phyloP scores from a whole-genome alignment of 2,113 vertebrate species.

The Rhinoptilus africanus region DNA sequence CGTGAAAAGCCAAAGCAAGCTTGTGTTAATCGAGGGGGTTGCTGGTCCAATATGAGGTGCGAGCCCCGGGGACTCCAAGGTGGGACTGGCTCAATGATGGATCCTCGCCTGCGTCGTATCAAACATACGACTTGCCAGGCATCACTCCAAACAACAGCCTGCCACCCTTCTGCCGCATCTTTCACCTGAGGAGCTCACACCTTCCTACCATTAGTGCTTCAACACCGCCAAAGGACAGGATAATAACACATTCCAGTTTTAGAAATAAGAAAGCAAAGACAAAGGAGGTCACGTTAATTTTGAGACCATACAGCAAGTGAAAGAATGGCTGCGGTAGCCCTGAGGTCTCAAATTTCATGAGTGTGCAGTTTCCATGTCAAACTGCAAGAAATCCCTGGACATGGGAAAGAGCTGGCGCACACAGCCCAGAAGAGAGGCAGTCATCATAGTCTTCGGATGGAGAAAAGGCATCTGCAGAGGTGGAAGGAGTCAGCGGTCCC shows the following conservation, averaged over 20 bases:
- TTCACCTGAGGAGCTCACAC: not conserved
- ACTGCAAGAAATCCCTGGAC: not conserved
- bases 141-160: not conserved
- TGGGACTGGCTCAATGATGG: not conserved
- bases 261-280: not conserved
- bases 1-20: not conserved
- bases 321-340: not conserved
- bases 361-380: not conserved
- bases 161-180: not conserved
- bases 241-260: not conserved
- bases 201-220: not conserved
- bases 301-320: not conserved
- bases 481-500: not conserved
- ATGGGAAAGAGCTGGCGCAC: not conserved
- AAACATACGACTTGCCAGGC: not conserved
- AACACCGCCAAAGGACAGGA: not conserved
- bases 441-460: not conserved
- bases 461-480: not conserved
- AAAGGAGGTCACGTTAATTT: not conserved
- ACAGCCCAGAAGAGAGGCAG: not conserved
- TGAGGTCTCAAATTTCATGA: not conserved
- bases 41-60: not conserved
- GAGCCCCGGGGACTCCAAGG: not conserved
- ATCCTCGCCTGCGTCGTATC: not conserved
- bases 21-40: not conserved